Evolutionary conservation across 2,888 invertebrate species (phyloP).

Genomic region (Lottia scabra): DNA sequence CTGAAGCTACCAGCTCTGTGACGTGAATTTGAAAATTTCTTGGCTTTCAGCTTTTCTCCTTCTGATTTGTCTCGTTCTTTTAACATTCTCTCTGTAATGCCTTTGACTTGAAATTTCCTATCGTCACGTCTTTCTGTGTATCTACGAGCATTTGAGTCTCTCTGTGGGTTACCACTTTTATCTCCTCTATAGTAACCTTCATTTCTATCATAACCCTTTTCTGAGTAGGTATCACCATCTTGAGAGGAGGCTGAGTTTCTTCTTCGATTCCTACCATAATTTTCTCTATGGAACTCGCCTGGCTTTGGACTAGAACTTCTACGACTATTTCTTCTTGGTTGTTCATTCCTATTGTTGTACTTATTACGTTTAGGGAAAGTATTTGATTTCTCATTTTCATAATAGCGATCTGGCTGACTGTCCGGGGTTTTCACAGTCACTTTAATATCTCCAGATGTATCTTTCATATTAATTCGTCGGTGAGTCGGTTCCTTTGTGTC

Average conservation of each 20-base stretch:
- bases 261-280: neutral
- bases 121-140: neutral
- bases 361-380: neutral
- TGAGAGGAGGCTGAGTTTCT: neutral
- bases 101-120: neutral
- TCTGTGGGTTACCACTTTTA: constrained; percentile 23
- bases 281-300: neutral
- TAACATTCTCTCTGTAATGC: neutral
- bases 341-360: neutral
- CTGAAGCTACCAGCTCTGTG: constrained; percentile 56
- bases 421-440: constrained; percentile 41
- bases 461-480: constrained; percentile 36
- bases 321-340: neutral
- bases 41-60: constrained; percentile 11
- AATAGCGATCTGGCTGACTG: constrained; percentile 24
- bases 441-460: constrained; percentile 42
- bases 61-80: neutral
- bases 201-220: constrained; percentile 23
- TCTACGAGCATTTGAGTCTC: neutral
- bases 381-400: constrained; percentile 1
- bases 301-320: constrained; percentile 1
- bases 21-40: constrained; percentile 25
- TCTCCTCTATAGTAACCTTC: neutral
- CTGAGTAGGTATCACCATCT: constrained; percentile 13
- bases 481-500: constrained; percentile 1